Evolutionary conservation across 1,140 invertebrate species (phyloP), one percentile per base, ranked within the genome.

Genomic region (Asbolus verrucosus): DNA sequence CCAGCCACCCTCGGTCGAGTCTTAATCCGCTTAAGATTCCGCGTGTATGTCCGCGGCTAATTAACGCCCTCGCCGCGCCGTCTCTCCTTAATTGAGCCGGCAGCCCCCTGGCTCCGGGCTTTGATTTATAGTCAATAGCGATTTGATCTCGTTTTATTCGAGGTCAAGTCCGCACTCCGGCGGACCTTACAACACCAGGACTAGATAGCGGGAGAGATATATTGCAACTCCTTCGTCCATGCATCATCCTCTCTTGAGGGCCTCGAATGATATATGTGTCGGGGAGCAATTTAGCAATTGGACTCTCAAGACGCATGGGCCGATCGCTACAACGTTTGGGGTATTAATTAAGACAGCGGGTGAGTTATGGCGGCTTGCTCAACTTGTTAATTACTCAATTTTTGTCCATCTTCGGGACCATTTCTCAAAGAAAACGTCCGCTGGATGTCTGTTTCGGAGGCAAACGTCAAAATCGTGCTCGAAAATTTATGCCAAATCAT

Each of bases 261-360:
- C 71, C 72, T 54, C 36, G 79, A 80, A 79, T 80, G 79, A 80
- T 80, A 79, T 80, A 80, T 78, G 75, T 73, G 76, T 75, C 75
- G 73, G 75, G 69, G 75, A 80, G 77, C 79, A 80, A 78, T 77
- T 80, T 79, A 80, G 70, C 79, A 80, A 80, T 80, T 79, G 77
- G 76, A 79, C 75, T 72, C 21, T 73, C 60, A 77, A 79, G 77
- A 80, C 73, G 71, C 73, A 80, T 79, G 73, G 74, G 75, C 71
- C 69, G 78, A 80, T 80, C 72, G 77, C 71, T 74, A 74, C 70
- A 78, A 65, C 74, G 70, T 76, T 73, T 74, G 69, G 69, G 72
- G 71, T 67, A 75, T 77, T 79, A 78, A 79, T 79, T 78, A 78
- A 78, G 76, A 73, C 73, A 67, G 70, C 54, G 15, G 14, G 30